These are phyloP conservation scores for Graptemys geographica DNA, from an alignment of 2,797 vertebrate species.

Conservation along the genomic window DNA sequence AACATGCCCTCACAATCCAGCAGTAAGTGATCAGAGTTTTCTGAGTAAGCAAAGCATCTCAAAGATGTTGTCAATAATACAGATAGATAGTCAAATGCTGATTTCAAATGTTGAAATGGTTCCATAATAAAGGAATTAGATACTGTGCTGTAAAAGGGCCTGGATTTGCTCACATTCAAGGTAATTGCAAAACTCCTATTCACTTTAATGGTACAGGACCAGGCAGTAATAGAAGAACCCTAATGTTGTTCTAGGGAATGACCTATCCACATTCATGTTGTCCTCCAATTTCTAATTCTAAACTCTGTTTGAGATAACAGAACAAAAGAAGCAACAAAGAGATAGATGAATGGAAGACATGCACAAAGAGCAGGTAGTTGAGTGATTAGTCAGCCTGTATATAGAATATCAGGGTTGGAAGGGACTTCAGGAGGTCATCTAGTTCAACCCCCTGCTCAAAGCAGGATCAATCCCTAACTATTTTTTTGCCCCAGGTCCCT, in stretches of 20 bases:
- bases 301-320: neutral
- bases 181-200: slow-evolving; percentile 13
- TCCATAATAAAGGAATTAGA: neutral
- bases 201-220: neutral
- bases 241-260: neutral
- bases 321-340: neutral
- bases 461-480: no score
- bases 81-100: neutral
- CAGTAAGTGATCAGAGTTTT: neutral
- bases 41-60: neutral
- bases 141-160: neutral
- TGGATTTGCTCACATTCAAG: neutral
- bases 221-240: neutral
- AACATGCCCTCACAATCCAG: neutral
- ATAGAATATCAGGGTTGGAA: neutral
- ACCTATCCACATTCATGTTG: neutral
- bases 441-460: no score
- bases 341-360: neutral
- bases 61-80: neutral
- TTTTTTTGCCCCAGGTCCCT: no score
- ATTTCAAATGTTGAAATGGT: slow-evolving; percentile 26
- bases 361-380: neutral
- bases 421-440: no score
- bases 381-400: neutral
- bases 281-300: neutral